A percentile compares a stretch with the other conserved stretches of the same genome.
These are phyloP conservation scores for Marcusenius ussheri DNA, from an alignment of 2,113 vertebrate genomes.

Conservation along the genomic window DNA sequence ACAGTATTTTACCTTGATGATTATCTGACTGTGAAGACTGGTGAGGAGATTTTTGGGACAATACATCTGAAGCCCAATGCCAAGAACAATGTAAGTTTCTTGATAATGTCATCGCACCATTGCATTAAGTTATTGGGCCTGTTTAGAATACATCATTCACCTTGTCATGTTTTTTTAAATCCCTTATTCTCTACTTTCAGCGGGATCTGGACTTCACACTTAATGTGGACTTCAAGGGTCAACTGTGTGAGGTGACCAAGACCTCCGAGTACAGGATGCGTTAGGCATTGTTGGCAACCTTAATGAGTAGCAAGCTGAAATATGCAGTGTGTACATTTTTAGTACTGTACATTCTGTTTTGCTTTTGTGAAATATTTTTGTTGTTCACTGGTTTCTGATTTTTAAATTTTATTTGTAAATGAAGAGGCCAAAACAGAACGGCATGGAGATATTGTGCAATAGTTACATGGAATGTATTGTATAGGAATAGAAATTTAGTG, in stretches of 20 bases:
- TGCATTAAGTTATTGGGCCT: background rate
- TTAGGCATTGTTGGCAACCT: slow-evolving; percentile 40
- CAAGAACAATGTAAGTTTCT: slow-evolving; percentile 80
- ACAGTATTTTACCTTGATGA: slow-evolving; percentile 91
- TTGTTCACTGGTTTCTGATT: slow-evolving; percentile 40
- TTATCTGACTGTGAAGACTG: slow-evolving; percentile 83
- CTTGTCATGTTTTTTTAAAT: background rate
- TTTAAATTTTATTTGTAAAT: slow-evolving; percentile 32
- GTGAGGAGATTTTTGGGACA: slow-evolving; percentile 87
- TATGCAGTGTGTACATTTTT: slow-evolving; percentile 25
- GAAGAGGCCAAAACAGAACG: slow-evolving; percentile 26
- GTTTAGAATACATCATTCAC: background rate
- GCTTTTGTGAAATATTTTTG: slow-evolving; percentile 30
- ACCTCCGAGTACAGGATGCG: slow-evolving; percentile 89
- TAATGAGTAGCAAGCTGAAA: slow-evolving; percentile 27
- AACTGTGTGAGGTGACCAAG: slow-evolving; percentile 82
- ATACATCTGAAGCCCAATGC: slow-evolving; percentile 86
- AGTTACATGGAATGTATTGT: slow-evolving; percentile 29
- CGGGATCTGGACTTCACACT: slow-evolving; percentile 87
- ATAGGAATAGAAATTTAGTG: slow-evolving; percentile 11
- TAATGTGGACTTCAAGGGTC: slow-evolving; percentile 87
- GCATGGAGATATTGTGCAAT: slow-evolving; percentile 41
- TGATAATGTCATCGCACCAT: background rate
- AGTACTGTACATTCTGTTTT: slow-evolving; percentile 20
- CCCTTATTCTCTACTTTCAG: slow-evolving; percentile 45